Percentiles rank a stretch among this genome's conserved stretches.
Evolutionary conservation across 2,888 invertebrate genomes (phyloP).

Genomic region (Epistrophe grossulariae): DNA sequence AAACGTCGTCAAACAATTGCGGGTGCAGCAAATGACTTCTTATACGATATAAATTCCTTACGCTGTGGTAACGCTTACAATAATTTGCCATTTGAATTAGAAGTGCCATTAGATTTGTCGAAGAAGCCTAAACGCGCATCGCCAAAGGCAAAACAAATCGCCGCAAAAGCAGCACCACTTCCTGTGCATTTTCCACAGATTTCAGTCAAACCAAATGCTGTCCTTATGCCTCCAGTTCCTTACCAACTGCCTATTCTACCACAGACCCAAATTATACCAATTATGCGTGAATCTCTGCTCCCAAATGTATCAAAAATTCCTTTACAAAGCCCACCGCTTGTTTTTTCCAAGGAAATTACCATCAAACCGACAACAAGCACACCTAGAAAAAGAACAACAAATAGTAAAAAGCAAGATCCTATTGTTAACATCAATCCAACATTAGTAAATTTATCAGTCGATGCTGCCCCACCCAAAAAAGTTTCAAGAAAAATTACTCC

Average conservation of each 20-base stretch:
- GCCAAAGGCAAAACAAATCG: constrained; percentile 44
- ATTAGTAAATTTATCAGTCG: constrained; percentile 9
- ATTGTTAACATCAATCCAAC: constrained; percentile 2
- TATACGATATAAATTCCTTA: constrained; percentile 52
- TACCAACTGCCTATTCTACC: constrained; percentile 63
- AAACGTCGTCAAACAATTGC: constrained; percentile 72
- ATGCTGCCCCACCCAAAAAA: constrained; percentile 42
- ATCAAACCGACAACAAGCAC: constrained; percentile 25
- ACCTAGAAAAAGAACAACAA: constrained; percentile 52
- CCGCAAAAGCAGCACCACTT: constrained; percentile 15
- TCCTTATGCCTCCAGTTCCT: constrained; percentile 55
- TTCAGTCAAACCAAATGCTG: constrained; percentile 61
- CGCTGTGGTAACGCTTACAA: constrained; percentile 65
- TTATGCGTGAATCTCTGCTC: constrained; percentile 49
- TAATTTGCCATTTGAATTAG: constrained; percentile 78
- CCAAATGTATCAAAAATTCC: constrained; percentile 54
- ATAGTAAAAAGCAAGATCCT: constrained; percentile 62
- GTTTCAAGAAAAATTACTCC: constrained; percentile 8
- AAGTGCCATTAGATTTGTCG: constrained; percentile 81
- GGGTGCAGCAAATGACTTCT: constrained; percentile 62
- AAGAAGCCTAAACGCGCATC: constrained; percentile 79
- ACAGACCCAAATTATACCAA: constrained; percentile 72
- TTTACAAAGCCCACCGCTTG: constrained; percentile 47
- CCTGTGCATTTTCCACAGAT: constrained; percentile 57
- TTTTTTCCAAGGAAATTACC: constrained; percentile 28